Evolutionary conservation across 2,113 vertebrate genomes (phyloP).

Genomic region (Hippolais icterina): DNA sequence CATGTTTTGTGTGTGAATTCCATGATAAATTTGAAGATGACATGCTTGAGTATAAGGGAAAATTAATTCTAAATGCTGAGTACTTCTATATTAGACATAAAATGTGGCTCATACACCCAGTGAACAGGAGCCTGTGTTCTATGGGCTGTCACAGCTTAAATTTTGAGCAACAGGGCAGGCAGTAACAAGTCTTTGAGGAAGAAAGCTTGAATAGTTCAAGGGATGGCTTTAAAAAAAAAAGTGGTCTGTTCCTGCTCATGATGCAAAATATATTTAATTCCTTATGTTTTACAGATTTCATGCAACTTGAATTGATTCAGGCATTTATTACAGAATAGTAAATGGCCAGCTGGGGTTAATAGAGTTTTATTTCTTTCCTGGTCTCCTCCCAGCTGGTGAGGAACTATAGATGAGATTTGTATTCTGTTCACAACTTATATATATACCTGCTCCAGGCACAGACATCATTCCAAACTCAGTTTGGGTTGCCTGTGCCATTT

Average conservation of each 20-base stretch:
- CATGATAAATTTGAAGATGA: not conserved
- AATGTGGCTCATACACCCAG: not conserved
- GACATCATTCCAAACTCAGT: not conserved
- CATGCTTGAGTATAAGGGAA: not conserved
- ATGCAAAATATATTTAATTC: not conserved
- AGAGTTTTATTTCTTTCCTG: not conserved
- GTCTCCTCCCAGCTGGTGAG: not conserved
- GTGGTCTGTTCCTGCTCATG: not conserved
- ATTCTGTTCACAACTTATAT: not conserved
- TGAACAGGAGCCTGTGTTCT: not conserved
- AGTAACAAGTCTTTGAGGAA: not conserved
- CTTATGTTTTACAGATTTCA: not conserved
- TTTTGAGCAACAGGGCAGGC: not conserved
- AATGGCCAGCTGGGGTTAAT: not conserved
- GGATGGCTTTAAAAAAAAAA: not conserved
- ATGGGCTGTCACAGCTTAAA: not conserved
- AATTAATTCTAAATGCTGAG: slow-evolving; percentile 15
- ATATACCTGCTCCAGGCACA: not conserved
- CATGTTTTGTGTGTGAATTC: slow-evolving; percentile 9
- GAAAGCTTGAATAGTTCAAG: not conserved
- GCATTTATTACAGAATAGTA: not conserved
- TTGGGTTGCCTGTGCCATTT: not conserved
- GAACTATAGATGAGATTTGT: not conserved
- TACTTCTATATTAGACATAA: not conserved
- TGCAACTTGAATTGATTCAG: not conserved